Percentiles rank a stretch among this genome's conserved stretches.
Evolutionary conservation across 2,797 vertebrate species (phyloP).

Genomic region (Paratrypauchen microcephalus): DNA sequence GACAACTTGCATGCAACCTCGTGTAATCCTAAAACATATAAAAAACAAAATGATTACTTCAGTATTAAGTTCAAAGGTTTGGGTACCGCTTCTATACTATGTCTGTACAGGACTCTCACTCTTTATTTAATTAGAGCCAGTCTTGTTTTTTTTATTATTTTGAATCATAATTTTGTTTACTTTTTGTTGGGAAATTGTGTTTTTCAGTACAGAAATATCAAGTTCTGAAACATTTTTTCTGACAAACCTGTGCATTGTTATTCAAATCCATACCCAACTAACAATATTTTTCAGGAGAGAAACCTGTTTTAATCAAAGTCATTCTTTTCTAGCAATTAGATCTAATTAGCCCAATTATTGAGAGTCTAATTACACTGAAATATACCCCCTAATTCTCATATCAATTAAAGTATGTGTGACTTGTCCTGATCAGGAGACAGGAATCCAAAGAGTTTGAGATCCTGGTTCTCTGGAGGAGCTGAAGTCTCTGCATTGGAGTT

Average conservation of each 20-base stretch:
- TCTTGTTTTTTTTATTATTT: not conserved
- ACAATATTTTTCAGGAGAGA: conserved; percentile 68
- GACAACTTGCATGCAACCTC: conserved; percentile 5
- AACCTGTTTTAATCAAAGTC: conserved; percentile 87
- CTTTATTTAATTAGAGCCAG: not conserved
- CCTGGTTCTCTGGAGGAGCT: conserved; percentile 67
- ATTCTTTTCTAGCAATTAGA: conserved; percentile 84
- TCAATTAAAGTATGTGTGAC: conserved; percentile 83
- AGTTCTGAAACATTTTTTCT: conserved; percentile 22
- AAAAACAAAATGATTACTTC: not conserved
- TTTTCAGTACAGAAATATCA: not conserved
- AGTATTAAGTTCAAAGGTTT: not conserved
- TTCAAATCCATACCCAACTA: conserved; percentile 59
- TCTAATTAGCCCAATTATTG: conserved; percentile 88
- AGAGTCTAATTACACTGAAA: conserved; percentile 86
- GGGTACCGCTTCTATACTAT: not conserved
- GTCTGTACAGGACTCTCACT: too few relatives aligned
- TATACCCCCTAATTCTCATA: conserved; percentile 86
- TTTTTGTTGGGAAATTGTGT: not conserved
- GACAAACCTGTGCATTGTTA: conserved; percentile 32
- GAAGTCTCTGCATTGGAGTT: conserved; percentile 41
- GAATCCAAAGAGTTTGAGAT: conserved; percentile 54
- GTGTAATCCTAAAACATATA: not conserved
- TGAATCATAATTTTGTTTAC: not conserved
- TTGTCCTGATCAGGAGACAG: conserved; percentile 76